Evolutionary conservation across 2,888 invertebrate genomes (phyloP).

Genomic region (Acrocyrtus sp.): DNA sequence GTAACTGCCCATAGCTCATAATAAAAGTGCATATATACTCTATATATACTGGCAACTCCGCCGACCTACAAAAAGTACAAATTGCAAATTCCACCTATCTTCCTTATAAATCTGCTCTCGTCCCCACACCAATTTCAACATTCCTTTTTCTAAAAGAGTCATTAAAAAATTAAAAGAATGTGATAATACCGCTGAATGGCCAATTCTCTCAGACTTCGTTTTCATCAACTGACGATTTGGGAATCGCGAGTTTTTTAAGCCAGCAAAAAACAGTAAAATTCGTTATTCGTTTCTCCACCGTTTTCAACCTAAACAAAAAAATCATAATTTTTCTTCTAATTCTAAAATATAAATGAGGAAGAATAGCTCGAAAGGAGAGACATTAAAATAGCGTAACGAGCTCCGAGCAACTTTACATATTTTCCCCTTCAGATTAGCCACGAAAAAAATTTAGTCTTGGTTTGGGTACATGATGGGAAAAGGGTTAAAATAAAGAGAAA

Average conservation of each 20-base stretch:
- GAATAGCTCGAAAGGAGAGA: neutral
- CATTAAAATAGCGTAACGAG: neutral
- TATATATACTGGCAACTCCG: no score
- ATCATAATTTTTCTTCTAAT: neutral
- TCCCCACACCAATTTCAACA: neutral
- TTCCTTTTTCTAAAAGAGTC: neutral
- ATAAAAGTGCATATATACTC: no score
- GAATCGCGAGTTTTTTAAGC: neutral
- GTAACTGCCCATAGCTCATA: no score
- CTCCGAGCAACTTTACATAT: no score
- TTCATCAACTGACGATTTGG: neutral
- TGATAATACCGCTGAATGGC: neutral
- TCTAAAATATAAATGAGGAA: neutral
- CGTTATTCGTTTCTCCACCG: no score
- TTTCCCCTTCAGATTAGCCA: no score
- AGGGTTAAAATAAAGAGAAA: conserved; percentile 10
- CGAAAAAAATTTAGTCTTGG: no score
- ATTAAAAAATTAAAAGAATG: neutral
- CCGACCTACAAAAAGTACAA: neutral
- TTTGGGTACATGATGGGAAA: conserved; percentile 7
- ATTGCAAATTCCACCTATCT: neutral
- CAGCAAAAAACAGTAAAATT: neutral
- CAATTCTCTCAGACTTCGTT: neutral
- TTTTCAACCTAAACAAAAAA: neutral
- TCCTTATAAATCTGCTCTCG: neutral